Evolutionary conservation across 2,888 invertebrate species (phyloP).

Genomic region (Tiphia femorata): DNA sequence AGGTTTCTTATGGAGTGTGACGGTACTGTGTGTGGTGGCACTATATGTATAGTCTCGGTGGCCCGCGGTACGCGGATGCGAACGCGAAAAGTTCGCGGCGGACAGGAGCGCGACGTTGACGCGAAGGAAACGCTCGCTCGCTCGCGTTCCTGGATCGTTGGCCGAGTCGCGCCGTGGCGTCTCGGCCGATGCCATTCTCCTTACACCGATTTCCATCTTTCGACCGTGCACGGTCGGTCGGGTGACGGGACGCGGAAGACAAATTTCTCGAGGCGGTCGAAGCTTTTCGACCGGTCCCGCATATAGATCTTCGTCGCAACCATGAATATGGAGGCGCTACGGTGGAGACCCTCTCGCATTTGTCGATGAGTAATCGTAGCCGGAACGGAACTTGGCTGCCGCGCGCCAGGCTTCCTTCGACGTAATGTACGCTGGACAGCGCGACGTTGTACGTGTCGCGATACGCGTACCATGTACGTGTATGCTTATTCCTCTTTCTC

Average conservation of each 20-base stretch:
- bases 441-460: not conserved
- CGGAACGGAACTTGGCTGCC: slow-evolving; percentile 9
- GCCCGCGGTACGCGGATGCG: no score
- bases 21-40: no score
- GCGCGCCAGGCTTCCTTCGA: not conserved
- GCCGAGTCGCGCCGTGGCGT: not conserved
- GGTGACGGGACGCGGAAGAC: no score
- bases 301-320: slow-evolving; percentile 7
- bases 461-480: no score
- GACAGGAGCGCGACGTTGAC: no score
- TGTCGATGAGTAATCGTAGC: slow-evolving; percentile 31
- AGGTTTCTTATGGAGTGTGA: slow-evolving; percentile 2
- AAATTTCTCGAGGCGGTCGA: not conserved
- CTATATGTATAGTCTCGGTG: no score
- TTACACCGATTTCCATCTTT: not conserved
- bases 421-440: not conserved
- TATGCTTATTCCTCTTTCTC: not conserved
- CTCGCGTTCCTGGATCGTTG: no score
- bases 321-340: slow-evolving; percentile 15
- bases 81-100: no score
- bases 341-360: slow-evolving; percentile 20
- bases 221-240: not conserved
- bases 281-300: not conserved
- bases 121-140: no score
- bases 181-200: not conserved